A percentile compares a stretch with the other conserved stretches of the same genome.
phyloP scores from a whole-genome alignment of 2,888 invertebrate species.

The Chloromyia formosa region DNA sequence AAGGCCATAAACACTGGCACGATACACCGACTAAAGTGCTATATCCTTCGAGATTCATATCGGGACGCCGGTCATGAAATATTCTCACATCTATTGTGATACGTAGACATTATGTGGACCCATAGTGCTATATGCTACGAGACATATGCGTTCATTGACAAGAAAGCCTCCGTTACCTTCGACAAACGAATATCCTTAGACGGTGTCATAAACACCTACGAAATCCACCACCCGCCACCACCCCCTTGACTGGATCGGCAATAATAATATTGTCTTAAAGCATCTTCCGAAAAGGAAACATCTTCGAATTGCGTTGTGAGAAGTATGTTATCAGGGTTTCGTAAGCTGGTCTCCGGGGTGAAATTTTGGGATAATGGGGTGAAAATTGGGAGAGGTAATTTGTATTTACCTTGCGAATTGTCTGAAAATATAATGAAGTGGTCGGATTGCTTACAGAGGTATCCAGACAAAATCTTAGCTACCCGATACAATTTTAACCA shows the following conservation, averaged over 20 bases:
- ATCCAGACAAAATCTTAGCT: no score
- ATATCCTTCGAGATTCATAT: conserved; percentile 41
- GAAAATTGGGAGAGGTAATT: no score
- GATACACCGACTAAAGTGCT: background rate
- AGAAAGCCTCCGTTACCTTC: conserved; percentile 5
- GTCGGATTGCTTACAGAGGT: no score
- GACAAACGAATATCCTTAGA: conserved; percentile 45
- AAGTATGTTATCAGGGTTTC: no score
- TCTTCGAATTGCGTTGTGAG: background rate
- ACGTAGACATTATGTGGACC: background rate
- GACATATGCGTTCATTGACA: background rate
- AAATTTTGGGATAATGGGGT: no score
- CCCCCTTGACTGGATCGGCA: conserved; percentile 40
- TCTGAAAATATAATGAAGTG: no score
- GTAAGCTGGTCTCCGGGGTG: no score
- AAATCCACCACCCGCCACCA: conserved; percentile 48
- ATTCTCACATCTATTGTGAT: background rate
- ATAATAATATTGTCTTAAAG: conserved; percentile 44
- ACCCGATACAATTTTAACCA: no score
- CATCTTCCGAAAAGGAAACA: conserved; percentile 16
- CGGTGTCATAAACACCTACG: conserved; percentile 48
- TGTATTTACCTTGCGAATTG: no score
- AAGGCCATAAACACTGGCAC: conserved; percentile 32
- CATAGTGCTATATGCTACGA: background rate
- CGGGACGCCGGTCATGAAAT: background rate